These are phyloP conservation scores for Asbolus verrucosus DNA, from an alignment of 1,140 invertebrate species.

Conservation along the genomic window DNA sequence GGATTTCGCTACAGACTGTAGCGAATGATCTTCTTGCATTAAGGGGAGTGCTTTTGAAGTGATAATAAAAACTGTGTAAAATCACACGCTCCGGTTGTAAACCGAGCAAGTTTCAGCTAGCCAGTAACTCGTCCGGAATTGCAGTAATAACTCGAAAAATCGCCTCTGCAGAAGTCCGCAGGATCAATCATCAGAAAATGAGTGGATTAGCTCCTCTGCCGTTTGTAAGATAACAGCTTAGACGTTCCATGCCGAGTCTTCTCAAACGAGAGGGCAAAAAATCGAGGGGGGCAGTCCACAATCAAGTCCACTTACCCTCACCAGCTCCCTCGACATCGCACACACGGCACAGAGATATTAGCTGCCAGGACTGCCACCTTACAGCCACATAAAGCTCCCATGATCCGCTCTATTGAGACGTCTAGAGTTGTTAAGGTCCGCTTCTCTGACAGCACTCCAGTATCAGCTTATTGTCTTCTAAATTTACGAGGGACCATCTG, in stretches of 20 bases:
- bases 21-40: conserved; percentile 21
- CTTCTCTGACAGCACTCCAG: conserved; percentile 41
- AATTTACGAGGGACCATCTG: conserved; percentile 41
- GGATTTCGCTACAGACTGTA: not conserved
- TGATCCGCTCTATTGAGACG: conserved; percentile 43
- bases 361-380: conserved; percentile 41
- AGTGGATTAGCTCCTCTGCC: conserved; percentile 1
- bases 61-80: conserved; percentile 28
- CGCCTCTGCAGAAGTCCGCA: not conserved
- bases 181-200: conserved; percentile 21
- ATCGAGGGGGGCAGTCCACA: conserved; percentile 9
- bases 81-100: conserved; percentile 2
- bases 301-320: conserved; percentile 29
- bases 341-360: conserved; percentile 38
- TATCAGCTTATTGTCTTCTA: conserved; percentile 45
- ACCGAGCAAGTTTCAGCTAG: not conserved
- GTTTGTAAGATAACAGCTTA: conserved; percentile 37
- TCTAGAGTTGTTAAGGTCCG: conserved; percentile 44
- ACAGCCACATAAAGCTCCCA: conserved; percentile 35
- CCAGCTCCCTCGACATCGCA: conserved; percentile 15
- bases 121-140: not conserved
- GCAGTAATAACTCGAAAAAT: not conserved
- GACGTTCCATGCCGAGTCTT: not conserved
- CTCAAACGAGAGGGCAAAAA: conserved; percentile 12
- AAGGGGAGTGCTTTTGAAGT: conserved; percentile 10